These are phyloP conservation scores for Caracal caracal DNA, from an alignment of 2,113 vertebrate species.

Conservation along the genomic window DNA sequence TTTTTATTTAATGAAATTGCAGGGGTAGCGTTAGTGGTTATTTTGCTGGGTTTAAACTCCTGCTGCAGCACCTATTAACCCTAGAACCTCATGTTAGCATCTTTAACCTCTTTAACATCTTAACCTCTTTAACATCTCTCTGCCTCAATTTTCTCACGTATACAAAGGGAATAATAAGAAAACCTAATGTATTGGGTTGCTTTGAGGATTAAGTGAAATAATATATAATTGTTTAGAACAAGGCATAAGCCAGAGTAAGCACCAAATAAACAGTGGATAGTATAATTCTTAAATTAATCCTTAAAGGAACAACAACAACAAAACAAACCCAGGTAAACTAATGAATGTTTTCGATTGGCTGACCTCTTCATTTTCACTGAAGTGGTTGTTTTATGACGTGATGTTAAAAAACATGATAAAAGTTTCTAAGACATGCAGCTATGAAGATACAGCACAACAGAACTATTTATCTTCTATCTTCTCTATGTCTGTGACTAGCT, in stretches of 20 bases:
- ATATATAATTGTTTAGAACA: neutral
- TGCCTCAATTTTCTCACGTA: neutral
- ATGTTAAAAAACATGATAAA: neutral
- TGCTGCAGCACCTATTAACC: neutral
- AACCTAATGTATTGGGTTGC: neutral
- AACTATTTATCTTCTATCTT: neutral
- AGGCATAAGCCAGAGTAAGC: neutral
- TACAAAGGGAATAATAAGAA: slow-evolving; percentile 5
- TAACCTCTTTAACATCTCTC: neutral
- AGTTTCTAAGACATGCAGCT: neutral
- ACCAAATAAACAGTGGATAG: neutral
- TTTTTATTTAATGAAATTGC: neutral
- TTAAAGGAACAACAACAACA: neutral
- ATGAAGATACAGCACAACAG: neutral
- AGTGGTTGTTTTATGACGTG: neutral
- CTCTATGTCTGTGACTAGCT: neutral
- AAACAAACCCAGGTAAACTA: neutral
- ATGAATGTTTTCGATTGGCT: neutral
- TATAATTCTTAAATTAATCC: neutral
- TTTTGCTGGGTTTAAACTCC: neutral
- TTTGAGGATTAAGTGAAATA: slow-evolving; percentile 14
- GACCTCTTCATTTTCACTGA: neutral
- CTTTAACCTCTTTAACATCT: neutral
- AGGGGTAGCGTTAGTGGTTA: neutral
- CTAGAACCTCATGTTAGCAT: neutral